Conservation (phyloP, 2,113 vertebrate genomes). For the Proterorhinus semilunaris region DNA sequence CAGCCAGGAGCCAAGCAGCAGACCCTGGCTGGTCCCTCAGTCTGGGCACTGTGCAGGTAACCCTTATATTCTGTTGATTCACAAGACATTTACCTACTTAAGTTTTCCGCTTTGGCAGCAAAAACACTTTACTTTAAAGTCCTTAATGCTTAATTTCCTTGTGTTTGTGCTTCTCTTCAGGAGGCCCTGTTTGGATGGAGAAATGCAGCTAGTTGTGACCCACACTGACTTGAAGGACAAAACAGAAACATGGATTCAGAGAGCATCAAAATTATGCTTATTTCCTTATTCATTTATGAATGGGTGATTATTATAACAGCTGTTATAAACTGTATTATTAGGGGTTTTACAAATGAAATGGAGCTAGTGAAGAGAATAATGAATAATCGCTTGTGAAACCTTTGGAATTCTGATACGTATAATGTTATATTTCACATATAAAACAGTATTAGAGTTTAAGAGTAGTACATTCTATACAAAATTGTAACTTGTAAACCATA, state of each 20-base stretch:
- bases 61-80: not conserved
- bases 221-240: constrained; percentile 33
- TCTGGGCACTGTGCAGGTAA: constrained; percentile 68
- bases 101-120: too few species aligned
- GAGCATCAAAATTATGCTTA: constrained; percentile 5
- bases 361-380: not conserved
- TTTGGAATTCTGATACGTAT: not conserved
- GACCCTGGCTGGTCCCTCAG: constrained; percentile 58
- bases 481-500: not conserved
- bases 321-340: constrained; percentile 2
- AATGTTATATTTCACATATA: constrained; percentile 2
- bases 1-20: constrained; percentile 45
- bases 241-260: not conserved
- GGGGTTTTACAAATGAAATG: constrained; percentile 20
- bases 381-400: not conserved
- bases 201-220: constrained; percentile 43
- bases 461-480: constrained; percentile 11
- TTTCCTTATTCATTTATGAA: not conserved
- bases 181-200: constrained; percentile 67
- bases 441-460: constrained; percentile 1
- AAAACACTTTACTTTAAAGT: not conserved
- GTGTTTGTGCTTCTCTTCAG: constrained; percentile 42
- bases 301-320: not conserved
- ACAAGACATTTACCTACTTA: too few species aligned
- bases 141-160: not conserved